phyloP scores from a whole-genome alignment of 2,888 invertebrate species.

The Polia nebulosa region DNA sequence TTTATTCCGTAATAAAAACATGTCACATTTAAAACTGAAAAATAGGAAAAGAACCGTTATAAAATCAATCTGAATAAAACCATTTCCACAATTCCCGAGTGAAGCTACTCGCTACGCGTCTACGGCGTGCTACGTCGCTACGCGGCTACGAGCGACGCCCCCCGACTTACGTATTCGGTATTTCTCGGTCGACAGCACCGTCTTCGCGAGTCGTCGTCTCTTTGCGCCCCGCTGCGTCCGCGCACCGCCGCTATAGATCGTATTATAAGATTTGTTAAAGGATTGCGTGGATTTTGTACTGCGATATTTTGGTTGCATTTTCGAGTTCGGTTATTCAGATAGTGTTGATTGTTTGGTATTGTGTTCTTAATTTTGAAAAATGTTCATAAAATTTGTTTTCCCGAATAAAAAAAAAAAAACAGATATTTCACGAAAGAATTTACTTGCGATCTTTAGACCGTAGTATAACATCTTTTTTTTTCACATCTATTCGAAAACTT shows the following conservation, averaged over 20 bases:
- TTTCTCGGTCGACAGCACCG: constrained; percentile 76
- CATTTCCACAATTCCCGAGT: constrained; percentile 47
- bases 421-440: too few relatives aligned
- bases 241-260: constrained; percentile 72
- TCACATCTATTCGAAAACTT: too few relatives aligned
- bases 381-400: neutral
- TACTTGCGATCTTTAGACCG: too few relatives aligned
- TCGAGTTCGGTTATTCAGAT: constrained; percentile 39
- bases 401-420: neutral
- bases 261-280: constrained; percentile 80
- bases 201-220: constrained; percentile 74
- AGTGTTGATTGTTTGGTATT: constrained; percentile 13
- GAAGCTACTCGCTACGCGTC: constrained; percentile 69
- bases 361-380: too few relatives aligned
- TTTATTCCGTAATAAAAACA: too few relatives aligned
- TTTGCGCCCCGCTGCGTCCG: constrained; percentile 73
- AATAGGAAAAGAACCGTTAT: neutral
- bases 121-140: constrained; percentile 63
- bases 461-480: too few relatives aligned
- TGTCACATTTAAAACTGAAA: too few relatives aligned
- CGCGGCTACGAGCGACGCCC: constrained; percentile 60
- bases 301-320: constrained; percentile 58
- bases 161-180: constrained; percentile 75
- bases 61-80: neutral
- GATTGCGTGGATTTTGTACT: constrained; percentile 73